Evolutionary conservation across 2,888 invertebrate species (phyloP).

Genomic region (Ctena decussata): DNA sequence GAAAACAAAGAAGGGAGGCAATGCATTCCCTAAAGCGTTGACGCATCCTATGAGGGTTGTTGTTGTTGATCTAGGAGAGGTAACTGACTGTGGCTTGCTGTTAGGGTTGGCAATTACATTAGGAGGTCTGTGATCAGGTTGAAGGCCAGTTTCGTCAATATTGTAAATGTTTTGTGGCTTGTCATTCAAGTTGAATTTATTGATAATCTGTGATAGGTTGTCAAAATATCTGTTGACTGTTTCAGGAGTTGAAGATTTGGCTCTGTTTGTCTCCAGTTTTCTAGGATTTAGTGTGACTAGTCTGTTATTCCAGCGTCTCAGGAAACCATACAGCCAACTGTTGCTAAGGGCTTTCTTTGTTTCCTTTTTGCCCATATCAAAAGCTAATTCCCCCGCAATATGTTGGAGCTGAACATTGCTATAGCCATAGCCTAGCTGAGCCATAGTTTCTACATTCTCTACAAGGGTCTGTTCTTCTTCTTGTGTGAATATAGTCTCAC

Average conservation of each 20-base stretch:
- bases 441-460: conserved; percentile 26
- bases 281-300: conserved; percentile 28
- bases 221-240: conserved; percentile 19
- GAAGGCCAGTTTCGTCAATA: conserved; percentile 21
- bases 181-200: background rate
- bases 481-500: conserved; percentile 11
- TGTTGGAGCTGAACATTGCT: conserved; percentile 19
- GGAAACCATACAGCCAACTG: conserved; percentile 32
- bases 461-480: conserved; percentile 29
- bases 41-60: conserved; percentile 23
- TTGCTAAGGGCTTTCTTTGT: background rate
- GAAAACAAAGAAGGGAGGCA: conserved; percentile 32
- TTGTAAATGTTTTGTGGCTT: conserved; percentile 9
- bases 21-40: conserved; percentile 19
- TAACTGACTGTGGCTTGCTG: background rate
- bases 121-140: conserved; percentile 3
- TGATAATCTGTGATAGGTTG: background rate
- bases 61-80: conserved; percentile 6
- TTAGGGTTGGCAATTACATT: background rate
- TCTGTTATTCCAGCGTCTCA: conserved; percentile 34
- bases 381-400: conserved; percentile 31
- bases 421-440: conserved; percentile 40
- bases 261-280: conserved; percentile 27
- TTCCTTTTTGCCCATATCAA: conserved; percentile 27
- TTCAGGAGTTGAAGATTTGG: conserved; percentile 19